Conservation (phyloP, 2,797 vertebrate genomes). For the Apodemus agrarius region DNA sequence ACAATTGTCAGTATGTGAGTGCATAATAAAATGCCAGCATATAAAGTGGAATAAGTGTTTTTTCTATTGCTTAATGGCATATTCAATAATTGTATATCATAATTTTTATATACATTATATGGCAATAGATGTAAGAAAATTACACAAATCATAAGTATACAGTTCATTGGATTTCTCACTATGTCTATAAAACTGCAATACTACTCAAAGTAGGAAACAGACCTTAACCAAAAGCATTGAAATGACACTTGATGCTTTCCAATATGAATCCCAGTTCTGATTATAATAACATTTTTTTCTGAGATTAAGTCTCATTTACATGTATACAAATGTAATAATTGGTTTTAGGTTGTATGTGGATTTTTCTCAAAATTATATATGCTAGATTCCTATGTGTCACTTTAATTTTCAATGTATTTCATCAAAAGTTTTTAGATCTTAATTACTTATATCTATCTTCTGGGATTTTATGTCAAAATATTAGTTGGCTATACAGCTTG, state of each 20-base stretch:
- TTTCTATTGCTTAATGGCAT: background rate
- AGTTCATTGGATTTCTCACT: background rate
- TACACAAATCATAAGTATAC: background rate
- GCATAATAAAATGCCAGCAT: background rate
- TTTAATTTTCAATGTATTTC: conserved; percentile 13
- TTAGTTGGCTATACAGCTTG: background rate
- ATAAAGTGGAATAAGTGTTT: background rate
- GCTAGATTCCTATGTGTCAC: background rate
- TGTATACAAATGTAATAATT: background rate
- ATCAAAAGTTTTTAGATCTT: background rate
- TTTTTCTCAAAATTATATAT: conserved; percentile 18
- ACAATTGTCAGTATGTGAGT: background rate
- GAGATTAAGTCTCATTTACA: background rate
- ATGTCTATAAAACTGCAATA: background rate
- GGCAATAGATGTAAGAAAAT: background rate
- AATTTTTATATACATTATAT: background rate
- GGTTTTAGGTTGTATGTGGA: background rate
- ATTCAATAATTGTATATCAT: background rate
- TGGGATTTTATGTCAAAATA: background rate
- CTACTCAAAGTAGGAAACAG: background rate
- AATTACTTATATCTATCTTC: background rate
- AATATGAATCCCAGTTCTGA: background rate
- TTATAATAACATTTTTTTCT: background rate
- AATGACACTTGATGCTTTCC: background rate
- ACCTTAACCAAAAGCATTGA: background rate